Conservation (phyloP, 2,797 vertebrate genomes). For the Streptopelia turtur region DNA sequence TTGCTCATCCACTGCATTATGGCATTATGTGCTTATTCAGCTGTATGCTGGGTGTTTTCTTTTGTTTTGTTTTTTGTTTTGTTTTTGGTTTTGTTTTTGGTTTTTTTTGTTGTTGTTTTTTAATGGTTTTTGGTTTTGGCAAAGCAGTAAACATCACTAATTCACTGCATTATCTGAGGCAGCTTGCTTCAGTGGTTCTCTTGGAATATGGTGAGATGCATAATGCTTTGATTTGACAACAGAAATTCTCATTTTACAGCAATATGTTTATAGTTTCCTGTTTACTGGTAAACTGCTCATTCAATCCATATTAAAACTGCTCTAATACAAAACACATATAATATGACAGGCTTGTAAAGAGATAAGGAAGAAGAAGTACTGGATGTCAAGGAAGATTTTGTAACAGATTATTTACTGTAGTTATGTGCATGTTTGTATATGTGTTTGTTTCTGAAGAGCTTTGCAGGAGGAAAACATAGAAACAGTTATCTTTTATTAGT, state of each 20-base stretch:
- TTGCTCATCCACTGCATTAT: too few species aligned
- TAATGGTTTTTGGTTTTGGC: neutral
- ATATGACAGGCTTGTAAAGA: neutral
- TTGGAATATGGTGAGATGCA: neutral
- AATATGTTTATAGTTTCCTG: neutral
- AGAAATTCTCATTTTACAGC: constrained; percentile 2
- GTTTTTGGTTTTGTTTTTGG: neutral
- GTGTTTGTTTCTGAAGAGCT: neutral
- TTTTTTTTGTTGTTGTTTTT: neutral
- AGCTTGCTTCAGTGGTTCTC: neutral
- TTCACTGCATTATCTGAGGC: neutral
- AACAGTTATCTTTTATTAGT: neutral
- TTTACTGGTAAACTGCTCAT: neutral
- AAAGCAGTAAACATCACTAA: neutral
- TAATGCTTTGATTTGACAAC: neutral
- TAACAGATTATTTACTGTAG: neutral
- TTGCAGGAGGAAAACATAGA: neutral
- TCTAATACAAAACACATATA: neutral
- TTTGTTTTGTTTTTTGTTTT: too few species aligned
- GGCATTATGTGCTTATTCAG: too few species aligned
- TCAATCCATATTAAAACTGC: neutral
- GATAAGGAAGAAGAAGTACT: neutral
- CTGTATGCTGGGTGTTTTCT: neutral
- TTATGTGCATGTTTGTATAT: neutral
- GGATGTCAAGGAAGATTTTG: neutral